Base-by-base conservation (phyloP, 1,140 invertebrate genomes). In the Pissodes strobi region DNA sequence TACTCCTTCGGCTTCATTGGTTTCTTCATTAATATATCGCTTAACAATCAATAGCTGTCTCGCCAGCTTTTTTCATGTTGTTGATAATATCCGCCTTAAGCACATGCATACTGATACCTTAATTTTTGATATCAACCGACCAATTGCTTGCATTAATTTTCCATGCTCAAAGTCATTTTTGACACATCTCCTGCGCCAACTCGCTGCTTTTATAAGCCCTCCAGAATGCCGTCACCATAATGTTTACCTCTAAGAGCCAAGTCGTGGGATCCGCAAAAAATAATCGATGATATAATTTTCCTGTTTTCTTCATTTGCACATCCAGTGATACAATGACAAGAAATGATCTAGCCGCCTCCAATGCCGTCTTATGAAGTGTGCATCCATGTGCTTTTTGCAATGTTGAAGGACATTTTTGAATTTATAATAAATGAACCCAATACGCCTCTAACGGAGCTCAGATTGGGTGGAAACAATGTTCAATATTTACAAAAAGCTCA, bases 341-440 rank as follows among this genome's bases (percentile, higher is more conserved):
- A 23, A 21, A 19, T 21, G 43, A 21, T 46, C 17, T 46, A 46
- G 18, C n/a, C n/a, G n/a, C n/a, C n/a, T n/a, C n/a, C n/a, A n/a
- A n/a, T n/a, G n/a, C n/a, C n/a, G n/a, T n/a, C 22, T 19, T 19
- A 19, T 23, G 18, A 2, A 19, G 13, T 21, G 18, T 46, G 22
- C 22, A 19, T 2, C n/a, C n/a, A n/a, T n/a, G n/a, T n/a, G n/a
- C n/a, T n/a, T n/a, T n/a, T n/a, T n/a, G n/a, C n/a, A n/a, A 34
- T 46, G 43, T 18, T 46, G 10, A 19, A 19, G 43, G 21, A 21
- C n/a, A 46, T 46, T 18, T 46, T 46, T 46, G 12, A 46, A 21
- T 18, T 46, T 21, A 46, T 46, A 2, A 1, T 21, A 46, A 46
- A 46, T 46, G 1, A 46, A 2, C 43, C 43, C 18, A 46, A 21